phyloP scores from a whole-genome alignment of 64 coral and sea anemone genomes.

The Montipora efflorescens region DNA sequence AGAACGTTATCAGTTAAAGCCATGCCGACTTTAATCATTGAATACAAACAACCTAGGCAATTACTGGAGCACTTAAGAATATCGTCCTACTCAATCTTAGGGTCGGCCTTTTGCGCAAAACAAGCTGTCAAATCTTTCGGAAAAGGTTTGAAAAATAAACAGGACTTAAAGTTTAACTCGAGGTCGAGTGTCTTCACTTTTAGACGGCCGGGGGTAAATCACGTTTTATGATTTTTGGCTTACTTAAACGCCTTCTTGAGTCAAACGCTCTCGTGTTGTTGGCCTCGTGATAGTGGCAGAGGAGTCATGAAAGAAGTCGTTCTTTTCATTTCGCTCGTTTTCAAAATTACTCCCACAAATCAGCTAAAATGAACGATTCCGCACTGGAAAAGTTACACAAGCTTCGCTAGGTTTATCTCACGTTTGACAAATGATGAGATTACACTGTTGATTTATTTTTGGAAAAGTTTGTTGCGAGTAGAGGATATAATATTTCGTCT shows the following conservation, averaged over 20 bases:
- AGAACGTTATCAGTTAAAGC: not conserved
- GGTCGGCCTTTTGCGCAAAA: not conserved
- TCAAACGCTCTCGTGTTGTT: not conserved
- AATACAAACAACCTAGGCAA: not conserved
- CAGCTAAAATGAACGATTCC: too few relatives aligned
- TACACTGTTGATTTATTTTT: not conserved
- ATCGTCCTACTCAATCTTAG: not conserved
- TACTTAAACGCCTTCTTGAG: not conserved
- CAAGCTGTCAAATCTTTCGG: not conserved
- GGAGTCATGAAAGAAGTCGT: too few relatives aligned
- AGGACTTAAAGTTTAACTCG: not conserved
- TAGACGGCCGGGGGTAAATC: not conserved
- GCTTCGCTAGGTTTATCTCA: too few relatives aligned
- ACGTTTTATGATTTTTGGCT: not conserved
- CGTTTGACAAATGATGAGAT: not conserved
- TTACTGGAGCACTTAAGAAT: not conserved
- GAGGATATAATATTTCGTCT: not conserved
- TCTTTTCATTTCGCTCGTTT: too few relatives aligned
- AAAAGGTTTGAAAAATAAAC: not conserved
- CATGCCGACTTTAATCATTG: not conserved
- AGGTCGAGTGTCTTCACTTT: not conserved
- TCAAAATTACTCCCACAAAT: too few relatives aligned
- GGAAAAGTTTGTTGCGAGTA: not conserved
- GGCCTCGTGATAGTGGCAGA: too few relatives aligned
- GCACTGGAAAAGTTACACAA: not conserved